Conservation (phyloP, 2,113 vertebrate genomes). For the Anoplopoma fimbria region DNA sequence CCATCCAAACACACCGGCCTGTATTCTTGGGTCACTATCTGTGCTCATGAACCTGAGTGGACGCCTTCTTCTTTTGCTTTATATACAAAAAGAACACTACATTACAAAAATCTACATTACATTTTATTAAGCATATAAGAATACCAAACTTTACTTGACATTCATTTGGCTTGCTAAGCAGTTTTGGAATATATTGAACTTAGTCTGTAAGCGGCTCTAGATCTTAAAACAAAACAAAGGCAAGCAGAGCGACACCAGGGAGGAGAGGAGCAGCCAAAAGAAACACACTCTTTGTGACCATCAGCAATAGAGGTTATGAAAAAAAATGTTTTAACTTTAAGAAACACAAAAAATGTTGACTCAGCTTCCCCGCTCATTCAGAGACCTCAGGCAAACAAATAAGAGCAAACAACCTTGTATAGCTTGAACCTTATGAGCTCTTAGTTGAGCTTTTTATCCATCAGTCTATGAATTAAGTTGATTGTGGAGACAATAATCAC, state of each 20-base stretch:
- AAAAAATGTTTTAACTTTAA: neutral
- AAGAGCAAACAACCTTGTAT: neutral
- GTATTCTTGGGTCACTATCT: neutral
- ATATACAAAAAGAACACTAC: neutral
- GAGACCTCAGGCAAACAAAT: neutral
- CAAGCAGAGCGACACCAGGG: constrained; percentile 12
- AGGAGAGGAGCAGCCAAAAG: constrained; percentile 14
- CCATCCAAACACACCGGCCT: neutral
- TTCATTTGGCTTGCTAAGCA: no score
- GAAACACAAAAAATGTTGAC: neutral
- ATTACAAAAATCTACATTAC: neutral
- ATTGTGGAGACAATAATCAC: neutral
- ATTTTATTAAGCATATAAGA: neutral
- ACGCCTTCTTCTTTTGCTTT: neutral
- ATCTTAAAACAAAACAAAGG: neutral
- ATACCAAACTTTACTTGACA: neutral
- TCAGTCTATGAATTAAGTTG: neutral
- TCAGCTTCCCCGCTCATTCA: neutral
- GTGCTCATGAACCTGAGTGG: neutral
- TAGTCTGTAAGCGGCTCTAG: neutral
- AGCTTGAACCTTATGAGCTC: neutral
- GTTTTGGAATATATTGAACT: neutral
- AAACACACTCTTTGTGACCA: neutral
- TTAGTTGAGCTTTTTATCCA: neutral
- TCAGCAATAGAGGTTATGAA: neutral